phyloP scores from a whole-genome alignment of 1,140 invertebrate species.

The Eupristina koningsbergeri region DNA sequence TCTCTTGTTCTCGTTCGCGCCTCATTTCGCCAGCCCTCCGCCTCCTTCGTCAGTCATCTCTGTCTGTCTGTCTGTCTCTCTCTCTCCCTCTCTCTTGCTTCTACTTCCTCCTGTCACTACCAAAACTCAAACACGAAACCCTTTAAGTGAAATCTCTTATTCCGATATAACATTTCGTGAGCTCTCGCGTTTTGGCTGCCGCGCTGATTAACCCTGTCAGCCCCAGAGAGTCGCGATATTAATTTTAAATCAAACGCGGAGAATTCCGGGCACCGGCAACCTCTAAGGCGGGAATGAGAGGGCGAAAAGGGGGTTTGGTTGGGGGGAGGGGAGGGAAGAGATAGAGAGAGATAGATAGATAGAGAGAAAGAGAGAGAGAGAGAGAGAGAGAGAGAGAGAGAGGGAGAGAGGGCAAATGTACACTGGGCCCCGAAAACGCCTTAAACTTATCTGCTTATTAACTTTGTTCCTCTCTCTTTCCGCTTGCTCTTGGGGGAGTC shows the following conservation, averaged over 20 bases:
- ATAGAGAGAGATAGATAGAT: not conserved
- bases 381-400: not conserved
- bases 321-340: not conserved
- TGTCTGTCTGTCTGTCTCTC: conserved; percentile 34
- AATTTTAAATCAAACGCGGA: conserved; percentile 70
- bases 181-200: conserved; percentile 59
- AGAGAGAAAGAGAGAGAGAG: not conserved
- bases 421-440: conserved; percentile 43
- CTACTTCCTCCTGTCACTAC: conserved; percentile 69
- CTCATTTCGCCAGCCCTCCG: conserved; percentile 68
- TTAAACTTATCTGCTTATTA: conserved; percentile 53
- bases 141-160: conserved; percentile 75
- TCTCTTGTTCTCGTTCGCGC: conserved; percentile 15
- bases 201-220: conserved; percentile 73
- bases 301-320: conserved; percentile 2
- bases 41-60: conserved; percentile 39
- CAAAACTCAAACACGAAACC: conserved; percentile 74
- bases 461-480: conserved; percentile 43
- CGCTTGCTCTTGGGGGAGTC: not conserved
- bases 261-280: conserved; percentile 9
- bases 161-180: conserved; percentile 70
- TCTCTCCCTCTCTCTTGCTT: conserved; percentile 32
- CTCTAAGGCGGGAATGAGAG: conserved; percentile 35
- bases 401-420: conserved; percentile 38
- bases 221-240: conserved; percentile 72